Evolutionary conservation across 2,888 invertebrate genomes (phyloP), one percentile per base, ranked within the genome.

Genomic region (Venusia cambrica): DNA sequence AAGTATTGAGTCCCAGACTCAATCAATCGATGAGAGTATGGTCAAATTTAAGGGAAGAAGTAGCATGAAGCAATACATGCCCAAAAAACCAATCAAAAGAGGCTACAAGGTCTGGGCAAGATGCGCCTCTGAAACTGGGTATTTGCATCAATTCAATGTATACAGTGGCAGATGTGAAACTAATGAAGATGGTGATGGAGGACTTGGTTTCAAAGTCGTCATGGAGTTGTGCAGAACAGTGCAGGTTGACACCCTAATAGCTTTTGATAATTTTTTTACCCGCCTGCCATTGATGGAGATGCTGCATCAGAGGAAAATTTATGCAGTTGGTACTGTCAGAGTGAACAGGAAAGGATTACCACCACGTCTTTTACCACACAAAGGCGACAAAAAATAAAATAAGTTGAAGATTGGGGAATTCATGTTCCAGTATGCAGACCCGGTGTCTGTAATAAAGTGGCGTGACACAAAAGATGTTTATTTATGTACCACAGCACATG

Each of bases 51-150:
- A 44, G 26, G 44, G 44, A 1, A 18, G 37, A 5, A 32, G 36
- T 17, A 22, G 20, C 6, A 26, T 48, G 12, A 48, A 45, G 13
- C 44, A 48, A 12, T 41, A 48, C 17, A 48, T 45, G 45, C 45
- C 42, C 4, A 38, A 35, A 6, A 41, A 47, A 12, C 24, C 39
- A 12, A 38, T 38, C 8, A 44, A 38, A 49, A 42, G 35, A 12
- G 26, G 26, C 5, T 26, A 26, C 17, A 26, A 26, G 4, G 6
- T 26, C 2, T 26, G 26, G 26, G 26, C 26, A 26, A 5, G 26
- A 9, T 26, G 26, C 10, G 26, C 16, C 17, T 16, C 26, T 26
- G 26, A 48, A n/a, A n/a, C n/a, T n/a, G n/a, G n/a, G 38, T n/a
- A n/a, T n/a, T n/a, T n/a, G n/a, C n/a, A n/a, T n/a, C n/a, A n/a